These are phyloP conservation scores for Aphis gossypii DNA, from an alignment of 1,140 invertebrate species.

Conservation along the genomic window DNA sequence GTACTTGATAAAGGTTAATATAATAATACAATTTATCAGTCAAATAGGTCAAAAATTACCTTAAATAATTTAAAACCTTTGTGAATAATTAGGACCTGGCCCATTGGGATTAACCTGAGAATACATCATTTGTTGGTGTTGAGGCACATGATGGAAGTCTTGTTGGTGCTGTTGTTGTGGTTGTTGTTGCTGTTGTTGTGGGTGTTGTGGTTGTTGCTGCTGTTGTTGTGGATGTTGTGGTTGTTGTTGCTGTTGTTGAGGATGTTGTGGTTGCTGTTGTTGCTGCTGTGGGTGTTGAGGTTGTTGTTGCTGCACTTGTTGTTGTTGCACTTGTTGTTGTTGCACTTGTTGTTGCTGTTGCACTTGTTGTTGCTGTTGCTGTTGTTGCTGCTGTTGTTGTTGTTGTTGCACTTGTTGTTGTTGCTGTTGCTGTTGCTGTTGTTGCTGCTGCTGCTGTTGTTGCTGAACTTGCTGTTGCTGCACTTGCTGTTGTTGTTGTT, in stretches of 20 bases:
- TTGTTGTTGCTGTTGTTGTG: slow-evolving; percentile 64
- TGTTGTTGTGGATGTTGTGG: slow-evolving; percentile 21
- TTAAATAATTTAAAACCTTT: slow-evolving; percentile 59
- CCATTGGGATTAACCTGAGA: slow-evolving; percentile 45
- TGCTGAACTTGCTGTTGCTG: slow-evolving; percentile 61
- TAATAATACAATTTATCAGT: background rate
- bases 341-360: slow-evolving; percentile 65
- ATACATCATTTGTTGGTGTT: slow-evolving; percentile 60
- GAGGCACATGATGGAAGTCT: slow-evolving; percentile 51
- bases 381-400: slow-evolving; percentile 55
- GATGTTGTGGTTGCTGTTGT: slow-evolving; percentile 61
- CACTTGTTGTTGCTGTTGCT: slow-evolving; percentile 59
- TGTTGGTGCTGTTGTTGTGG: slow-evolving; percentile 62
- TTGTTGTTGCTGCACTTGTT: slow-evolving; percentile 62
- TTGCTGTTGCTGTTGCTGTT: slow-evolving; percentile 65
- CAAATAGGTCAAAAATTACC: background rate
- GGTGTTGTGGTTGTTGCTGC: slow-evolving; percentile 65
- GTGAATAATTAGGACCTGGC: slow-evolving; percentile 30
- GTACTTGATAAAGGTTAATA: background rate
- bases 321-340: slow-evolving; percentile 64
- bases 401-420: slow-evolving; percentile 62
- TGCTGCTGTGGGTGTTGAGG: slow-evolving; percentile 62
- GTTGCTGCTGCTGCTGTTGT: slow-evolving; percentile 63
- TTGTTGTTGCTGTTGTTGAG: slow-evolving; percentile 59
- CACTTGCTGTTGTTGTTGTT: slow-evolving; percentile 55